phyloP scores from a whole-genome alignment of 2,113 vertebrate genomes.

The Brachypodius melanocephalos region DNA sequence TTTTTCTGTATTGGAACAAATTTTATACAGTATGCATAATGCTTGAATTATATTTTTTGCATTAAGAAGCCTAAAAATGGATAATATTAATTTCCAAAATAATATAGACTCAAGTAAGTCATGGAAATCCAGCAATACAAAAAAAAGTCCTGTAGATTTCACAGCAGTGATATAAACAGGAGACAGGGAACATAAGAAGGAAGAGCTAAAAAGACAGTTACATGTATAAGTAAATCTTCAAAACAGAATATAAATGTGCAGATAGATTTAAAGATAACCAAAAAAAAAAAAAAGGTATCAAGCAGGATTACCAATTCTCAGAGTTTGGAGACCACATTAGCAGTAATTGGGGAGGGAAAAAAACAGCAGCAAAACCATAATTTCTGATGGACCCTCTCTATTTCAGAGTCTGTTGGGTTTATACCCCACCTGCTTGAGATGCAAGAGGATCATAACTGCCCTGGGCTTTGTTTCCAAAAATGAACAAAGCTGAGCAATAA shows the following conservation, averaged over 20 bases:
- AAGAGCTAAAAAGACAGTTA: not conserved
- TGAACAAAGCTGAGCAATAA: conserved; percentile 17
- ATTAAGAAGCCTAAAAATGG: conserved; percentile 8
- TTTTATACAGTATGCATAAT: not conserved
- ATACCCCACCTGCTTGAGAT: not conserved
- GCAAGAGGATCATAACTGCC: not conserved
- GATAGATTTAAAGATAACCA: not conserved
- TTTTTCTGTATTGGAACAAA: conserved; percentile 1
- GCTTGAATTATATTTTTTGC: not conserved
- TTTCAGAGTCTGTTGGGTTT: not conserved
- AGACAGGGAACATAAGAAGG: not conserved
- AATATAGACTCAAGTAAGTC: not conserved
- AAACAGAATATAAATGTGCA: not conserved
- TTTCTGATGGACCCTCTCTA: not conserved
- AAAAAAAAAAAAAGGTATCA: not conserved
- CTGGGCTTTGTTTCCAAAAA: not conserved
- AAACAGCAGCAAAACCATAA: not conserved
- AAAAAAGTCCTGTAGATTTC: not conserved
- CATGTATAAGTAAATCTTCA: not conserved
- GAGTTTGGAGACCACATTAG: not conserved
- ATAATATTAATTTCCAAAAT: conserved; percentile 22
- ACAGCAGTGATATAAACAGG: not conserved
- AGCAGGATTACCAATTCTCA: not conserved
- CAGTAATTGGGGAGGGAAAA: not conserved
- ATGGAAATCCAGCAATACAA: not conserved